Conservation (phyloP, 1,140 invertebrate genomes). For the Heterodera carotae region DNA sequence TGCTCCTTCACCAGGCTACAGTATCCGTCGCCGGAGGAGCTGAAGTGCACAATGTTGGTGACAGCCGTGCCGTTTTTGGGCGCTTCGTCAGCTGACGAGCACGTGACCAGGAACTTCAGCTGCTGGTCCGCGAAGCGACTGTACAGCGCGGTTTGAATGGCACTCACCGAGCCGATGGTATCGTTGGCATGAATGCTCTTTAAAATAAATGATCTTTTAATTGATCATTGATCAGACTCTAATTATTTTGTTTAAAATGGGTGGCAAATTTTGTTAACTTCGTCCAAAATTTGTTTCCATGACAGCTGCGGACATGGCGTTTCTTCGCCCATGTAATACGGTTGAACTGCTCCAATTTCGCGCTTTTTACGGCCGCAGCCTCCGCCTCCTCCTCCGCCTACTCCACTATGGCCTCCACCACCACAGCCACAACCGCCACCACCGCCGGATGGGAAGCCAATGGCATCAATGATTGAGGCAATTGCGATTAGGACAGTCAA, state of each 20-base stretch:
- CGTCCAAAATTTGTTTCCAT: slow-evolving; percentile 26
- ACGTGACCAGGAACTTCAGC: slow-evolving; percentile 28
- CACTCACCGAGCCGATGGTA: not conserved
- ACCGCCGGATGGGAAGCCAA: slow-evolving; percentile 7
- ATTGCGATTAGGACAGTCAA: slow-evolving; percentile 11
- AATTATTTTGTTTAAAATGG: too few relatives aligned
- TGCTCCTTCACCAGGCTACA: slow-evolving; percentile 18
- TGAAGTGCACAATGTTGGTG: slow-evolving; percentile 15
- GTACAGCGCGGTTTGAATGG: slow-evolving; percentile 28
- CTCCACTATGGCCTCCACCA: not conserved
- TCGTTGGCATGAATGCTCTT: not conserved
- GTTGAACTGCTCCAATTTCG: slow-evolving; percentile 20
- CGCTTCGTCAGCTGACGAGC: not conserved
- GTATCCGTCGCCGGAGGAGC: slow-evolving; percentile 30
- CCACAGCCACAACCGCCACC: not conserved
- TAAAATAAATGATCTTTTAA: not conserved
- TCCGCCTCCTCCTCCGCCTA: slow-evolving; percentile 14
- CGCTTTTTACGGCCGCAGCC: slow-evolving; percentile 23
- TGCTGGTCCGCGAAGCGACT: slow-evolving; percentile 12
- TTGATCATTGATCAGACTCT: not conserved
- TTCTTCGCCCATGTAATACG: slow-evolving; percentile 19
- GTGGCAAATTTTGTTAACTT: too few relatives aligned
- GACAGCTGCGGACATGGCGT: slow-evolving; percentile 32
- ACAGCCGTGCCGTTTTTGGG: not conserved
- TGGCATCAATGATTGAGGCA: not conserved